Percentiles rank a stretch among this genome's conserved stretches.
Conservation (phyloP, 2,113 vertebrate species). For the Tragelaphus imberbis region DNA sequence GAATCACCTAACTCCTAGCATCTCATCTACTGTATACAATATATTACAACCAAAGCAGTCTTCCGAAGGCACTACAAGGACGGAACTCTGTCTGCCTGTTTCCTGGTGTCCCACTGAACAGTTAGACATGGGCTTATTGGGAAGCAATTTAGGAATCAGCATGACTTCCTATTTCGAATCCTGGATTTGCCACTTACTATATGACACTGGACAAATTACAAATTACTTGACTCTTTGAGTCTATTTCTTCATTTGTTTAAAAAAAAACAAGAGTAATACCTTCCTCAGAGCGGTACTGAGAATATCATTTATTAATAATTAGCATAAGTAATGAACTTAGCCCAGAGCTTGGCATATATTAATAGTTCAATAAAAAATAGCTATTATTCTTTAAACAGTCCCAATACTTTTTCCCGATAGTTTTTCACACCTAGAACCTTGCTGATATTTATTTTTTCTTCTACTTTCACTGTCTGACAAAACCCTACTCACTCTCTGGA, state of each 20-base stretch:
- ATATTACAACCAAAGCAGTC: background rate
- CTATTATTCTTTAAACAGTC: background rate
- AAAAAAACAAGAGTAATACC: background rate
- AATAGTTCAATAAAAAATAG: background rate
- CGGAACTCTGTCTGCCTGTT: background rate
- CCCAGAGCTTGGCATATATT: background rate
- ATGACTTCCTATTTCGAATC: background rate
- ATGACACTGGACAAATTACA: background rate
- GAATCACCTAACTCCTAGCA: background rate
- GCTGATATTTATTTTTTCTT: slow-evolving; percentile 7
- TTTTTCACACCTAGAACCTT: background rate
- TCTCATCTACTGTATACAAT: background rate
- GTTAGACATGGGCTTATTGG: background rate
- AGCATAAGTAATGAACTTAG: slow-evolving; percentile 24
- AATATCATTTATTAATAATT: background rate
- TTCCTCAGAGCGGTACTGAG: background rate
- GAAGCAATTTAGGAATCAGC: background rate
- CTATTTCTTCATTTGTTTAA: background rate
- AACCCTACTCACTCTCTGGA: background rate
- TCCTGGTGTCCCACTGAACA: background rate
- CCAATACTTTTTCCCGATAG: background rate
- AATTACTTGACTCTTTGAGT: background rate
- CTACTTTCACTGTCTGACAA: background rate
- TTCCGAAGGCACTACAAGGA: background rate
- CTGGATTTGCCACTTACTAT: background rate